Evolutionary conservation across 92 coral and sea anemone species (phyloP).

Genomic region (Scolanthus callimorphus): DNA sequence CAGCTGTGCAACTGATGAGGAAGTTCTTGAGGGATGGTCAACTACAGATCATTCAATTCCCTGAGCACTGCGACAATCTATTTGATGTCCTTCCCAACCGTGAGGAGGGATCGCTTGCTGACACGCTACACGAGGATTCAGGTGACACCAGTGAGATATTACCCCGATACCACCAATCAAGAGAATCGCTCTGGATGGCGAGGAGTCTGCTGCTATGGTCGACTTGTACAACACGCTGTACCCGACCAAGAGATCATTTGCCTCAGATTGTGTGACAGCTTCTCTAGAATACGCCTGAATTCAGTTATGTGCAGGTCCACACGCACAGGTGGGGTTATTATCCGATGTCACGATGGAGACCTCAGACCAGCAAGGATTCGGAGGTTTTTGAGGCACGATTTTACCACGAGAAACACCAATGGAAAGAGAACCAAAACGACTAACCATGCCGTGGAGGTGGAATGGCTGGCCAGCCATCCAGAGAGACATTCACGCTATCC

Average conservation of each 20-base stretch:
- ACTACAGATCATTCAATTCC: neutral
- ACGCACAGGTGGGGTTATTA: slow-evolving; percentile 4
- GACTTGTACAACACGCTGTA: slow-evolving; percentile 12
- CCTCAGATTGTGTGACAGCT: slow-evolving; percentile 3
- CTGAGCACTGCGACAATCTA: neutral
- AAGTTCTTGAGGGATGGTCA: neutral
- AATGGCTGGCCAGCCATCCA: slow-evolving; percentile 21
- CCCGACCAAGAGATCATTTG: neutral
- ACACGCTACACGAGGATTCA: neutral
- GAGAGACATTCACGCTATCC: slow-evolving; percentile 16
- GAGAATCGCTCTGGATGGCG: slow-evolving; percentile 7
- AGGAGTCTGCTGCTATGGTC: neutral
- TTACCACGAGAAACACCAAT: neutral
- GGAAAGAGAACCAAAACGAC: slow-evolving; percentile 14
- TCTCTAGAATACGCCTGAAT: neutral
- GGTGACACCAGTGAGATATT: neutral
- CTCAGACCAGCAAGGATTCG: slow-evolving; percentile 7
- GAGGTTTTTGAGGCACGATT: slow-evolving; percentile 12
- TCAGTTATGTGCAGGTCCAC: slow-evolving; percentile 1
- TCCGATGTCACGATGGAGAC: slow-evolving; percentile 9
- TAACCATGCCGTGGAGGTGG: slow-evolving; percentile 11
- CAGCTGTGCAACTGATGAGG: slow-evolving; percentile 22
- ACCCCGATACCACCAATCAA: slow-evolving; percentile 7
- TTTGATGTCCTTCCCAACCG: neutral
- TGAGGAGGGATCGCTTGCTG: neutral